These are phyloP conservation scores for Luperina nickerlii DNA, from an alignment of 2,888 invertebrate genomes.

Conservation along the genomic window DNA sequence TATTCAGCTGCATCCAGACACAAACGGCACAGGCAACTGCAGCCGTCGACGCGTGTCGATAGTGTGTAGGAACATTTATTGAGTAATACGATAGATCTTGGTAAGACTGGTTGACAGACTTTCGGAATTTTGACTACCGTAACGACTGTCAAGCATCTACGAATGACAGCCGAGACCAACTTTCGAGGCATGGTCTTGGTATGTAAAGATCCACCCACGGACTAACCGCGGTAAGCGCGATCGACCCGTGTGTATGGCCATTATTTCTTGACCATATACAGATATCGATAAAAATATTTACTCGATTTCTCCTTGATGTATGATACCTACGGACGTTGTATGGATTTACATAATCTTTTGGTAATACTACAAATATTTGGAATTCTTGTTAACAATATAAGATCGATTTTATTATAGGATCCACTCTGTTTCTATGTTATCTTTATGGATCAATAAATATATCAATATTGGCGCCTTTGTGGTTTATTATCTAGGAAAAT, in stretches of 20 bases:
- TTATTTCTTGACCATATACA: neutral
- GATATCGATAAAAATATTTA: conserved; percentile 32
- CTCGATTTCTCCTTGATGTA: conserved; percentile 53
- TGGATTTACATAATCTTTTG: conserved; percentile 45
- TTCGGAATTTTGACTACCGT: neutral
- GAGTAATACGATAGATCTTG: neutral
- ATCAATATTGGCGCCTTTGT: conserved; percentile 21
- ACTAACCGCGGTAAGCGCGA: too few species aligned
- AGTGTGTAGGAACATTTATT: too few species aligned
- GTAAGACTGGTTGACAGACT: too few species aligned
- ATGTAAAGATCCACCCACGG: neutral
- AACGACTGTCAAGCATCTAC: too few species aligned
- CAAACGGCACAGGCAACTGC: too few species aligned
- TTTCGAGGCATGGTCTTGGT: neutral
- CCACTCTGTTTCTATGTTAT: conserved; percentile 16
- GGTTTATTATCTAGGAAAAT: neutral
- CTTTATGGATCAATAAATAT: conserved; percentile 32
- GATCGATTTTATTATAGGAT: conserved; percentile 31
- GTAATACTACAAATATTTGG: conserved; percentile 29
- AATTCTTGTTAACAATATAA: conserved; percentile 30
- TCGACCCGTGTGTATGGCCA: neutral
- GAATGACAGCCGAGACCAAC: neutral
- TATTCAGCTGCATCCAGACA: too few species aligned
- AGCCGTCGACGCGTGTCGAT: too few species aligned
- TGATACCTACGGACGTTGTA: conserved; percentile 43